Evolutionary conservation across 2,888 invertebrate genomes (phyloP).

Genomic region (Monoplex corrugatus): DNA sequence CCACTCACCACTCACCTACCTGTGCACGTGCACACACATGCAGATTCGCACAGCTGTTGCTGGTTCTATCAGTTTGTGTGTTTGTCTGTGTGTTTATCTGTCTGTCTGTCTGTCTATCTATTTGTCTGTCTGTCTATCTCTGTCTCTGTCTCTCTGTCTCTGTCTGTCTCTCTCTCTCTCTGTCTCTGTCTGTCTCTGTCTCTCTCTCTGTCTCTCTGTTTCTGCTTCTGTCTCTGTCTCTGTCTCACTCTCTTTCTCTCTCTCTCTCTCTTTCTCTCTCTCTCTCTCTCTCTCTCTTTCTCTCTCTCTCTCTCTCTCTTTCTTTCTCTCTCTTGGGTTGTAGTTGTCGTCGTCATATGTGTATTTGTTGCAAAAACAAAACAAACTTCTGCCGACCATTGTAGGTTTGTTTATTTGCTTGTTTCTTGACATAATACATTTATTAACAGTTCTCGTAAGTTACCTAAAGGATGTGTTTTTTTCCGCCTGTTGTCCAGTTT

Average conservation of each 20-base stretch:
- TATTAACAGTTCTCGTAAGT: no score
- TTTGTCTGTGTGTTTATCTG: neutral
- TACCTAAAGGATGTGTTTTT: no score
- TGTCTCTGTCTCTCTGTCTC: neutral
- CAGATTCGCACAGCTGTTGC: no score
- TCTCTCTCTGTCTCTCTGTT: neutral
- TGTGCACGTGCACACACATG: no score
- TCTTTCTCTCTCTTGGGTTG: neutral
- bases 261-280: constrained; percentile 15
- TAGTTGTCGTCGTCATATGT: no score
- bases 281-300: constrained; percentile 23
- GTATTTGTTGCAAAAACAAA: no score
- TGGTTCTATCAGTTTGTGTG: neutral
- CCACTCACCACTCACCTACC: no score
- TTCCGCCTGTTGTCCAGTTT: no score
- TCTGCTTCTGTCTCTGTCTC: neutral
- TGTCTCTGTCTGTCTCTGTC: neutral
- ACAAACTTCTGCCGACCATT: no score
- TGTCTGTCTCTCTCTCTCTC: neutral
- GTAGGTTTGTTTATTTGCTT: no score
- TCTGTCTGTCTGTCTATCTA: neutral
- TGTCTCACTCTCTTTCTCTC: neutral
- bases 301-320: constrained; percentile 24
- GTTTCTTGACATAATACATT: no score
- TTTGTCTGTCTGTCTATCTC: neutral